phyloP scores from a whole-genome alignment of 2,888 invertebrate species.

The Tenthredo distinguenda region DNA sequence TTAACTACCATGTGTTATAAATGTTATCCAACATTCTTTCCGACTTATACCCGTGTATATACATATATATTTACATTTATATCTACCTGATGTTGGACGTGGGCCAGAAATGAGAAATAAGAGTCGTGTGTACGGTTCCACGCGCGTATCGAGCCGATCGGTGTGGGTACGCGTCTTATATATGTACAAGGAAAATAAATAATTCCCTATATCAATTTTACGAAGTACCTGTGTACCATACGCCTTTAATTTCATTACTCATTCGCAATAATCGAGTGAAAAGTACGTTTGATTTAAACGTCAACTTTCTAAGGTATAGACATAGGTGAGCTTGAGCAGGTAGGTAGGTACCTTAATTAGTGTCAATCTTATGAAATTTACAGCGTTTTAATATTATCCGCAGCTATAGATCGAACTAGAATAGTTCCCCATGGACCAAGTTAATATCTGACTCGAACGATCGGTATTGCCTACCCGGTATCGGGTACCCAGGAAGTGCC shows the following conservation, averaged over 20 bases:
- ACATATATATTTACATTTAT: background rate
- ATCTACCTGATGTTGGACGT: background rate
- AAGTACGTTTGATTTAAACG: slow-evolving; percentile 33
- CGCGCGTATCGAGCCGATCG: background rate
- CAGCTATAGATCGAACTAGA: slow-evolving; percentile 11
- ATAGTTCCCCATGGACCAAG: slow-evolving; percentile 42
- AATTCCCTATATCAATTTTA: slow-evolving; percentile 19
- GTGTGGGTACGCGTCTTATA: background rate
- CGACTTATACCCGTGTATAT: background rate
- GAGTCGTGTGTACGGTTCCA: background rate
- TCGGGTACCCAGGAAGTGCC: slow-evolving; percentile 40
- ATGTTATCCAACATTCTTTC: slow-evolving; percentile 38
- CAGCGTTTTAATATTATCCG: slow-evolving; percentile 27
- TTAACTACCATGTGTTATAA: background rate
- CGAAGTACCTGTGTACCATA: background rate
- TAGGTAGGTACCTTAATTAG: slow-evolving; percentile 42
- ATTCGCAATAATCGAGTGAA: slow-evolving; percentile 6
- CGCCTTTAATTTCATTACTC: background rate
- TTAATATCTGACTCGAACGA: background rate
- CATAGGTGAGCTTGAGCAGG: background rate
- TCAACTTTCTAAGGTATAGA: slow-evolving; percentile 30
- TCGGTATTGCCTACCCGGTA: background rate
- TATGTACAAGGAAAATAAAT: background rate
- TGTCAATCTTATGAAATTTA: slow-evolving; percentile 42
- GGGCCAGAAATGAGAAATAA: slow-evolving; percentile 17